These are phyloP conservation scores for Pseudonaja textilis DNA, from an alignment of 2,113 vertebrate genomes.

Conservation along the genomic window DNA sequence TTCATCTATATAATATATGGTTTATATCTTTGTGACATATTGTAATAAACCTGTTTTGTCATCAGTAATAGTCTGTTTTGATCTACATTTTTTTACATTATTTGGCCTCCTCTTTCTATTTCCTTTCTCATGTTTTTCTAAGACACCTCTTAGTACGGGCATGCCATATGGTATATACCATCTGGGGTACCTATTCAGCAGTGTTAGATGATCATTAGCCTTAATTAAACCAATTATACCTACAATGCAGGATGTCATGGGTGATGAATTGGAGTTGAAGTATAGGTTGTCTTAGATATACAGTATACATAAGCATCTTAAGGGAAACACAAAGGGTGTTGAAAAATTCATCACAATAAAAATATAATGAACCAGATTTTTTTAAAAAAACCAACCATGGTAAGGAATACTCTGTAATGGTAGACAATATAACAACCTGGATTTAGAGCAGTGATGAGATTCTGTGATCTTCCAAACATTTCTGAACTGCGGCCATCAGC, in stretches of 20 bases:
- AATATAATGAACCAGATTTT: background rate
- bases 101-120: background rate
- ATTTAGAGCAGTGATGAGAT: background rate
- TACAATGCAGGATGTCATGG: slow-evolving; percentile 12
- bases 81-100: background rate
- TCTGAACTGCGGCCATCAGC: background rate
- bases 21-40: background rate
- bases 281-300: slow-evolving; percentile 23
- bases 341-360: slow-evolving; percentile 1
- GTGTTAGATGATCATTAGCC: slow-evolving; percentile 29
- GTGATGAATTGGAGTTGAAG: slow-evolving; percentile 26
- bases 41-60: background rate
- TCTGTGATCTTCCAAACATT: background rate
- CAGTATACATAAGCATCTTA: slow-evolving; percentile 1
- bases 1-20: too few relatives aligned
- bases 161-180: slow-evolving; percentile 27
- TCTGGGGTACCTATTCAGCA: slow-evolving; percentile 31
- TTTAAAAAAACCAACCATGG: background rate
- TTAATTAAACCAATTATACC: slow-evolving; percentile 39
- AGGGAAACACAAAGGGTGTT: background rate
- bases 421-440: too few relatives aligned
- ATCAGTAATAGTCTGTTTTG: background rate
- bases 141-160: background rate
- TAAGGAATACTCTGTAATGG: background rate
- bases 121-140: slow-evolving; percentile 7